These are phyloP conservation scores for Onchidella celtica DNA, from an alignment of 2,888 invertebrate species.

Conservation along the genomic window DNA sequence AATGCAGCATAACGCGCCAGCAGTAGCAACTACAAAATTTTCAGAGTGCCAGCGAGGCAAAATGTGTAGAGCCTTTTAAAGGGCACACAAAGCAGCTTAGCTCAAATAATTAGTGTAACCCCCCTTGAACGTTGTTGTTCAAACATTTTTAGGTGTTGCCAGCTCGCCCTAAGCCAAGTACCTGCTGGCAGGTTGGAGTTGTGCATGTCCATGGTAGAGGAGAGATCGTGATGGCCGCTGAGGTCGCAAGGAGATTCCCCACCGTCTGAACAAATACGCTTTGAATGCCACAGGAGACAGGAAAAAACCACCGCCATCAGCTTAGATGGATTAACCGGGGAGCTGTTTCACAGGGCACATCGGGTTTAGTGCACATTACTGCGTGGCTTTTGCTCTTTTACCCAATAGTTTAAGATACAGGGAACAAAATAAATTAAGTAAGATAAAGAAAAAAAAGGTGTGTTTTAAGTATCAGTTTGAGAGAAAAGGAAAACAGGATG, in stretches of 20 bases:
- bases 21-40: too few species aligned
- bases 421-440: too few species aligned
- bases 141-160: slow-evolving; percentile 20
- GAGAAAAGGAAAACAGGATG: too few species aligned
- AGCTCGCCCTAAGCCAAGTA: neutral
- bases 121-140: neutral
- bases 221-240: neutral
- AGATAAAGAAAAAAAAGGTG: too few species aligned
- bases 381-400: too few species aligned
- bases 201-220: neutral
- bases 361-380: neutral
- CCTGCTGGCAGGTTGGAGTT: neutral
- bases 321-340: slow-evolving; percentile 13
- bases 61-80: neutral
- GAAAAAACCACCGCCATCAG: neutral
- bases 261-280: slow-evolving; percentile 8
- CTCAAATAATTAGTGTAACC: neutral
- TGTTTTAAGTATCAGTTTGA: too few species aligned
- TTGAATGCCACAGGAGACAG: neutral
- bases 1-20: too few species aligned
- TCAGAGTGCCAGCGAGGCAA: too few species aligned
- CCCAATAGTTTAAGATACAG: too few species aligned
- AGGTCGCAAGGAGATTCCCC: neutral
- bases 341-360: neutral
- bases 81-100: neutral